A percentile compares a stretch with the other conserved stretches of the same genome.
Conservation (phyloP, 2,888 invertebrate species). For the Timema podura region DNA sequence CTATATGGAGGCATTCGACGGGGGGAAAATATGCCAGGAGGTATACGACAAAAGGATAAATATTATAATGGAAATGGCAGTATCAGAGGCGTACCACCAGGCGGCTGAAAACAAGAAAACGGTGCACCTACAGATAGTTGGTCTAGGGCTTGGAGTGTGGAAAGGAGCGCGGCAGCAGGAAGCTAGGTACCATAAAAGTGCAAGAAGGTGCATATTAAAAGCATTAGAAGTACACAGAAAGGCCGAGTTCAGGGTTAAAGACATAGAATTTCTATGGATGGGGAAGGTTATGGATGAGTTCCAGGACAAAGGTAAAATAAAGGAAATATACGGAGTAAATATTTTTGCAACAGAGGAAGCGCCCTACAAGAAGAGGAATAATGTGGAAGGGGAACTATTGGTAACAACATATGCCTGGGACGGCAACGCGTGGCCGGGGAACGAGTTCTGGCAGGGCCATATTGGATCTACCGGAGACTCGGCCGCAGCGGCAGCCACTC, state of each 20-base stretch:
- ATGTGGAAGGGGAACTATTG: conserved; percentile 50
- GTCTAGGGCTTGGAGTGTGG: conserved; percentile 65
- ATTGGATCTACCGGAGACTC: conserved; percentile 56
- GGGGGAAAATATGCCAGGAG: conserved; percentile 36
- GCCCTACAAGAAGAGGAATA: conserved; percentile 52
- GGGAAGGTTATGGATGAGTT: too few species aligned
- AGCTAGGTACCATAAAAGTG: conserved; percentile 57
- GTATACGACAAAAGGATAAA: conserved; percentile 51
- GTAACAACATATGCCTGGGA: conserved; percentile 70
- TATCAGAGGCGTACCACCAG: conserved; percentile 58
- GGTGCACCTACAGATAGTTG: conserved; percentile 63
- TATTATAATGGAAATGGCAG: conserved; percentile 56
- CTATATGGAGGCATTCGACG: conserved; percentile 37
- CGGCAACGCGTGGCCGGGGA: conserved; percentile 67
- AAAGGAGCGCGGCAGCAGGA: conserved; percentile 56
- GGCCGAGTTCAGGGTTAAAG: too few species aligned
- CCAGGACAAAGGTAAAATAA: too few species aligned
- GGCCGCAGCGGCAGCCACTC: too few species aligned
- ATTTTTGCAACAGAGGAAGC: conserved; percentile 53
- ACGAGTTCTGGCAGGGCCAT: conserved; percentile 64
- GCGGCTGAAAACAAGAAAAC: conserved; percentile 48
- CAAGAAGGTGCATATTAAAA: too few species aligned
- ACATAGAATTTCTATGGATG: conserved; percentile 66
- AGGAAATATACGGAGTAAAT: too few species aligned
- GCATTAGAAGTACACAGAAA: too few species aligned